phyloP scores from a whole-genome alignment of 1,140 invertebrate genomes.

The Paramacrobiotus metropolitanus region DNA sequence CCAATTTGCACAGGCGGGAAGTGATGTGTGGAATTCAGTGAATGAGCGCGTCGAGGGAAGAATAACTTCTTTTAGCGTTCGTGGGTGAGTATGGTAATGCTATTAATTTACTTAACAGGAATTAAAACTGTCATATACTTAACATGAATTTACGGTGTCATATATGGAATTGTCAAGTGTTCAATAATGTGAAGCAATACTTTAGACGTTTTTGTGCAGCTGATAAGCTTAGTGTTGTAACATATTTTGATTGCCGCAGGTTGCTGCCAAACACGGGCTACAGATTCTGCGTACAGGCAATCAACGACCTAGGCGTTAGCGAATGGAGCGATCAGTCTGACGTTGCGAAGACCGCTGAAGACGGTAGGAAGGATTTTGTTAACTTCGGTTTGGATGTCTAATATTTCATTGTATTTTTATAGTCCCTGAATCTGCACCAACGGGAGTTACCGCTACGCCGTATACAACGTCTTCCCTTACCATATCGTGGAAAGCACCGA shows the following conservation, averaged over 20 bases:
- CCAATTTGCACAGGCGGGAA: constrained; percentile 48
- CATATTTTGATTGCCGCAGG: too few species aligned
- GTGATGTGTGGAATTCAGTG: constrained; percentile 50
- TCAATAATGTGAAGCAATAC: too few species aligned
- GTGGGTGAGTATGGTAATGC: constrained; percentile 21
- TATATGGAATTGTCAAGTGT: too few species aligned
- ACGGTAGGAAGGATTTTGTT: too few species aligned
- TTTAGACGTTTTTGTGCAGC: too few species aligned
- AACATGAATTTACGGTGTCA: background rate
- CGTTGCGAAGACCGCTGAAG: constrained; percentile 42
- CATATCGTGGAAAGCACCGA: background rate
- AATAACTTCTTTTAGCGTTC: constrained; percentile 54
- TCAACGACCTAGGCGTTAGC: constrained; percentile 82
- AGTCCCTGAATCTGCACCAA: background rate
- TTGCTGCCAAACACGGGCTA: constrained; percentile 73
- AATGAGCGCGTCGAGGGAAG: constrained; percentile 57
- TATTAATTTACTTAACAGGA: constrained; percentile 1
- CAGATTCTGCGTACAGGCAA: constrained; percentile 76
- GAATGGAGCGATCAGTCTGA: constrained; percentile 67
- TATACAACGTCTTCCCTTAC: background rate
- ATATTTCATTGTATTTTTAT: too few species aligned
- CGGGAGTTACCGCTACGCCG: background rate
- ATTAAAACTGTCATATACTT: constrained; percentile 1
- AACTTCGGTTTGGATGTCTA: too few species aligned
- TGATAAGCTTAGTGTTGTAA: too few species aligned